These are phyloP conservation scores for Papilio protenor DNA, from an alignment of 2,888 invertebrate species.

Conservation along the genomic window DNA sequence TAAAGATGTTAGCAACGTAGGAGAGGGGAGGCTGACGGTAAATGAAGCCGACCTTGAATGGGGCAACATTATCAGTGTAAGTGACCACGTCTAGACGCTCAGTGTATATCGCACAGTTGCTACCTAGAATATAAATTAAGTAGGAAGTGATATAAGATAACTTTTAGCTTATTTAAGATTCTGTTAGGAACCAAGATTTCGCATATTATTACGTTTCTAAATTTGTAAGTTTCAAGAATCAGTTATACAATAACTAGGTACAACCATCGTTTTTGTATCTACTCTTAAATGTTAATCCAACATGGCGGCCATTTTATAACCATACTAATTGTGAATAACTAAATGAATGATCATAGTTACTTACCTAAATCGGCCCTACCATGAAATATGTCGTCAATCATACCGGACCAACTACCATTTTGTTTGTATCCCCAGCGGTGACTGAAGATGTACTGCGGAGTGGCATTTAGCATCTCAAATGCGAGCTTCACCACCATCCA, in stretches of 20 bases:
- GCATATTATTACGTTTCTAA: too few relatives aligned
- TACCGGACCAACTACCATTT: slow-evolving; percentile 70
- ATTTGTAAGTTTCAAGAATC: neutral
- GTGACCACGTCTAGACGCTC: slow-evolving; percentile 68
- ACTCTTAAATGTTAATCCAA: neutral
- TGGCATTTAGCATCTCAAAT: slow-evolving; percentile 71
- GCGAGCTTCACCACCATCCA: slow-evolving; percentile 64
- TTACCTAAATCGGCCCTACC: slow-evolving; percentile 69
- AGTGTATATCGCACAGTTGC: slow-evolving; percentile 59
- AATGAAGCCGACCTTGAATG: slow-evolving; percentile 79
- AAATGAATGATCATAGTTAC: slow-evolving; percentile 3
- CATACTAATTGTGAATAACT: too few relatives aligned
- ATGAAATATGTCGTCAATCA: slow-evolving; percentile 64
- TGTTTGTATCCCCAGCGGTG: slow-evolving; percentile 68
- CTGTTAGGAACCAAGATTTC: too few relatives aligned
- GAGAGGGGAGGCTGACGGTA: slow-evolving; percentile 88
- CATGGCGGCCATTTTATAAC: neutral
- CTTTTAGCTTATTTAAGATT: too few relatives aligned
- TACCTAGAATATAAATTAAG: slow-evolving; percentile 58
- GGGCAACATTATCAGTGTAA: slow-evolving; percentile 77
- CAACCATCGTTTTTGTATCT: neutral
- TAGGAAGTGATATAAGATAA: neutral
- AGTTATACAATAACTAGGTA: neutral
- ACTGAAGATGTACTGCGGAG: slow-evolving; percentile 64
- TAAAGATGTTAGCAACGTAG: slow-evolving; percentile 86